Base-by-base conservation (phyloP, 2,888 invertebrate species). In the Monoplex corrugatus region DNA sequence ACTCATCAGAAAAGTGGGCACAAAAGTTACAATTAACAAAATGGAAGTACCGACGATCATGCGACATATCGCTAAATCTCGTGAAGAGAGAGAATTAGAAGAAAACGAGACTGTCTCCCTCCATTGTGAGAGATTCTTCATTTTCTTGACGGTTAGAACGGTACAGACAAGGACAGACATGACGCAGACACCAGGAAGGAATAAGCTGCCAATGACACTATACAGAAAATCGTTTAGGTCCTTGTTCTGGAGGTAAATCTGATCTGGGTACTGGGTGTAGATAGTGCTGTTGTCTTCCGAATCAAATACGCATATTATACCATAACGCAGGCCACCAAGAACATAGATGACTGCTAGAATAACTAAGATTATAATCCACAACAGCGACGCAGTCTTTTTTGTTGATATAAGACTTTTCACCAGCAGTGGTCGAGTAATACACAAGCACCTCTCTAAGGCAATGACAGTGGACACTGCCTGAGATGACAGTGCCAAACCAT, bases 391-490 rank as follows among this genome's bases (percentile, higher is more conserved):
- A 43, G 40, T 80, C 28, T 23, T 80, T 43, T 40, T 80, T 43
- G 78, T 80, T 3, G 78, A 43, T 43, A 80, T 40, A 28, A 80
- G 32, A 43, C 23, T 28, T 43, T 80, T 80, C 78, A 80, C 78
- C 43, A 80, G 78, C 1, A 80, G 78, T 43, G 78, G 78, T 6
- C 23, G 78, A 28, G 78, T 80, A 43, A 80, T 32, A 23, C 78
- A 80, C 78, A 80, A 28, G 43, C 78, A 80, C 23, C 78, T 80
- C 28, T 80, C 78, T 28, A 80, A 8, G 23, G 78, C 78, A 23
- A 80, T 80, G 23, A 80, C 40, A 43, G 23, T 23, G 28, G 40
- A 80, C 40, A 80, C 78, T 43, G 43, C 28, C 43, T 80, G 78
- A 6, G 78, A 80, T 43, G 78, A 40, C 23, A 28, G 40, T 28